These are phyloP conservation scores for Geotrypetes seraphini DNA, from an alignment of 2,797 vertebrate genomes.

Conservation along the genomic window DNA sequence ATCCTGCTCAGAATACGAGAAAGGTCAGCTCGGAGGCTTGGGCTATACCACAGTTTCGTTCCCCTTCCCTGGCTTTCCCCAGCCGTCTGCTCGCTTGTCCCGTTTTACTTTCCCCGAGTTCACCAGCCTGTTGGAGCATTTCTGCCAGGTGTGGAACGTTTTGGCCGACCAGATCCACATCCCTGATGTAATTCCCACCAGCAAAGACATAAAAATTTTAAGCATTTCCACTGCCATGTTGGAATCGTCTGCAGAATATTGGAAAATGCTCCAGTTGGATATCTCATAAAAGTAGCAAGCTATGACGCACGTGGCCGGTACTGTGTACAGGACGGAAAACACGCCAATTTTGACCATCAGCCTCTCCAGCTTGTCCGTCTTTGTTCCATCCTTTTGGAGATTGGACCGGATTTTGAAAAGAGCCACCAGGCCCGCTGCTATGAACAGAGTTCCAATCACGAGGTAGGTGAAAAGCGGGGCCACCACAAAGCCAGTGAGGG, in stretches of 20 bases:
- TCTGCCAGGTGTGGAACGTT: conserved; percentile 94
- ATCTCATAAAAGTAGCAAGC: conserved; percentile 95
- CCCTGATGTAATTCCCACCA: conserved; percentile 93
- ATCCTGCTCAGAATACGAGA: neutral
- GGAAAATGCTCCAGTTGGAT: conserved; percentile 86
- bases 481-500: conserved; percentile 89
- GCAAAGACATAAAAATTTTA: conserved; percentile 94
- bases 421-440: conserved; percentile 87
- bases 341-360: conserved; percentile 97
- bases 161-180: conserved; percentile 99
- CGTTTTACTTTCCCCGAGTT: conserved; percentile 76
- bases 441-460: conserved; percentile 91
- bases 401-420: conserved; percentile 97
- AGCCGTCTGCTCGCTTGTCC: conserved; percentile 73
- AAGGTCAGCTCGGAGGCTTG: neutral
- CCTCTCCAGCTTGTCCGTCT: conserved; percentile 94
- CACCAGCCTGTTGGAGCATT: conserved; percentile 81
- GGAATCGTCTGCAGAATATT: conserved; percentile 73
- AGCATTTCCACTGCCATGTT: conserved; percentile 95
- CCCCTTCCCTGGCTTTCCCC: conserved; percentile 86
- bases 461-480: conserved; percentile 91
- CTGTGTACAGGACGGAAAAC: conserved; percentile 93
- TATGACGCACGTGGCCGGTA: conserved; percentile 90
- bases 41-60: conserved; percentile 86
- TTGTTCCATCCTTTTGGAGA: conserved; percentile 94